Conservation (phyloP, 2,888 invertebrate genomes). For the Leptopterna dolabrata region DNA sequence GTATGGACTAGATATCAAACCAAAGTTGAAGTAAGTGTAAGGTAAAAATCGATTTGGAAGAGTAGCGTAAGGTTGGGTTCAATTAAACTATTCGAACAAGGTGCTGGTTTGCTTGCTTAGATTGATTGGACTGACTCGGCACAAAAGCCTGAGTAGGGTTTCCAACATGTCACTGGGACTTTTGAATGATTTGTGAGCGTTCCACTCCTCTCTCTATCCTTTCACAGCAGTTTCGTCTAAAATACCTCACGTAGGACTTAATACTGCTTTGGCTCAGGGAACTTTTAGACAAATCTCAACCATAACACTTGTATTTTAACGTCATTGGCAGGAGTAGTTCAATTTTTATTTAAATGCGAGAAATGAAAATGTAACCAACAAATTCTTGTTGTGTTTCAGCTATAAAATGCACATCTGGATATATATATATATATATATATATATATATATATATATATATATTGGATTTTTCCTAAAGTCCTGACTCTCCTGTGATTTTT, state of each 20-base stretch:
- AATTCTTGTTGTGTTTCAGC: too few relatives aligned
- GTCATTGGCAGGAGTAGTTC: too few relatives aligned
- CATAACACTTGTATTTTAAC: too few relatives aligned
- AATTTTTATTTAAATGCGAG: too few relatives aligned
- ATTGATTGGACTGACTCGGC: not conserved
- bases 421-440: too few relatives aligned
- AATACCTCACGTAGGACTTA: not conserved
- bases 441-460: too few relatives aligned
- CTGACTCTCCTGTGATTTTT: too few relatives aligned
- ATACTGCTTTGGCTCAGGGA: too few relatives aligned
- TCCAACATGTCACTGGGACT: not conserved
- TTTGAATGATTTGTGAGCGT: not conserved
- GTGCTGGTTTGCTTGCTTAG: not conserved
- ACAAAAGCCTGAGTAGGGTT: not conserved
- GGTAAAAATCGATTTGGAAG: not conserved
- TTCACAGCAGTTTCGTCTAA: not conserved
- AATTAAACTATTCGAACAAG: conserved; percentile 7
- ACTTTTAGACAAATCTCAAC: too few relatives aligned
- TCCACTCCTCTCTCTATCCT: not conserved
- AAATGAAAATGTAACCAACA: too few relatives aligned
- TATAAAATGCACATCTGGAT: too few relatives aligned
- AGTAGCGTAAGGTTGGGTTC: not conserved
- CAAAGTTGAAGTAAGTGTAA: not conserved
- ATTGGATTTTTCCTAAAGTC: too few relatives aligned
- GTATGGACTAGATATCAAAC: not conserved